Percentiles rank a stretch among this genome's conserved stretches.
Conservation (phyloP, 2,888 invertebrate genomes). For the Camptogramma bilineatum region DNA sequence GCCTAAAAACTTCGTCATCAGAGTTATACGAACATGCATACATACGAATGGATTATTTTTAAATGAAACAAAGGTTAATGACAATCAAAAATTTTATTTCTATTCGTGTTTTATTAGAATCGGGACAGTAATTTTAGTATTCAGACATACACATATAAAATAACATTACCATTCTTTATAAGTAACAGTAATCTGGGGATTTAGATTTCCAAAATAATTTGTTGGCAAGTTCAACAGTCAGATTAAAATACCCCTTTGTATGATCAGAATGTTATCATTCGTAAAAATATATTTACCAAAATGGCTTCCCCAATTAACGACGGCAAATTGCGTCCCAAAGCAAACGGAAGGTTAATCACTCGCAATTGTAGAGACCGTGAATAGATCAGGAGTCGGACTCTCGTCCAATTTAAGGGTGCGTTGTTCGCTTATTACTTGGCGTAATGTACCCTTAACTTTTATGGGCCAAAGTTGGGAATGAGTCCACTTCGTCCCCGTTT, state of each 20-base stretch:
- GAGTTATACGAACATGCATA: too few species aligned
- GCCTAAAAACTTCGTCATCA: too few species aligned
- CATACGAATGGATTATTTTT: too few species aligned
- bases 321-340: constrained; percentile 27
- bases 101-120: too few species aligned
- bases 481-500: constrained; percentile 56
- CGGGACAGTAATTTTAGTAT: too few species aligned
- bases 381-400: constrained; percentile 65
- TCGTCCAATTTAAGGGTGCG: constrained; percentile 72
- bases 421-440: constrained; percentile 81
- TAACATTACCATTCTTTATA: too few species aligned
- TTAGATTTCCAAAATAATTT: background rate
- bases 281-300: constrained; percentile 11
- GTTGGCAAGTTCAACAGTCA: background rate
- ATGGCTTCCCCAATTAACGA: constrained; percentile 23
- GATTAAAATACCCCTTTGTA: background rate
- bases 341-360: constrained; percentile 34
- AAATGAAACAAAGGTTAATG: too few species aligned
- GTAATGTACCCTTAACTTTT: constrained; percentile 84
- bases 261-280: background rate
- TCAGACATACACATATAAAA: too few species aligned
- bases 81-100: too few species aligned
- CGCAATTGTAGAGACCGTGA: constrained; percentile 47
- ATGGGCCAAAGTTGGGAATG: constrained; percentile 79
- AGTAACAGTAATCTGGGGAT: background rate